phyloP scores from a whole-genome alignment of 2,888 invertebrate genomes.

The Pediacus dermestoides region DNA sequence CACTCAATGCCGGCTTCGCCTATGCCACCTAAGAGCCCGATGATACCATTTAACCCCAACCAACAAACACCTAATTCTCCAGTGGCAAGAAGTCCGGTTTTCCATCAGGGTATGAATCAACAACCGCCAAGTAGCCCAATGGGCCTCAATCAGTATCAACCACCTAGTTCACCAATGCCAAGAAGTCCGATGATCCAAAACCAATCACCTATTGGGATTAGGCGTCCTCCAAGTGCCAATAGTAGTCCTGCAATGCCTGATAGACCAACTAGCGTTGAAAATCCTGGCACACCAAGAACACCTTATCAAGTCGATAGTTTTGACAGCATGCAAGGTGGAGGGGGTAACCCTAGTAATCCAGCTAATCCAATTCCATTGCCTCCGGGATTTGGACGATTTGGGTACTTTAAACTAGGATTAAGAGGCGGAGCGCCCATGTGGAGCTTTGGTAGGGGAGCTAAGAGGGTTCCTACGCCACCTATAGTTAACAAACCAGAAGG shows the following conservation, averaged over 20 bases:
- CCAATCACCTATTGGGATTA: slow-evolving; percentile 55
- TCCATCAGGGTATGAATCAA: slow-evolving; percentile 47
- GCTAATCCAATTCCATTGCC: slow-evolving; percentile 59
- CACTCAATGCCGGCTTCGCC: slow-evolving; percentile 50
- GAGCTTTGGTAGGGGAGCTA: slow-evolving; percentile 51
- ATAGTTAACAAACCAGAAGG: slow-evolving; percentile 15
- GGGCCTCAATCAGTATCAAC: slow-evolving; percentile 52
- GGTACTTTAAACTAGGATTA: slow-evolving; percentile 60
- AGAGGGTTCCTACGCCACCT: slow-evolving; percentile 43
- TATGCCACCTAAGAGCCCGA: slow-evolving; percentile 50
- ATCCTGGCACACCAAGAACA: slow-evolving; percentile 55
- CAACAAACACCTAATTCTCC: slow-evolving; percentile 59
- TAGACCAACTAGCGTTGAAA: slow-evolving; percentile 58
- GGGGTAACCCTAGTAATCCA: slow-evolving; percentile 56
- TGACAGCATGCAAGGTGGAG: slow-evolving; percentile 41
- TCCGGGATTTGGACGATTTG: slow-evolving; percentile 56
- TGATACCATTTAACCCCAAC: slow-evolving; percentile 37
- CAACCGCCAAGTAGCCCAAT: slow-evolving; percentile 55
- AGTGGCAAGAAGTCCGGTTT: slow-evolving; percentile 57
- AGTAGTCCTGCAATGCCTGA: slow-evolving; percentile 57
- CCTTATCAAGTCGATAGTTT: slow-evolving; percentile 40
- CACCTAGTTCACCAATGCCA: slow-evolving; percentile 50
- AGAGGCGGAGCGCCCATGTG: slow-evolving; percentile 66
- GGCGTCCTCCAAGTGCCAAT: slow-evolving; percentile 55
- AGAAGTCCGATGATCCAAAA: slow-evolving; percentile 46